These are phyloP conservation scores for Caenorhabditis auriculariae DNA, from an alignment of 2,888 invertebrate species.

Conservation along the genomic window DNA sequence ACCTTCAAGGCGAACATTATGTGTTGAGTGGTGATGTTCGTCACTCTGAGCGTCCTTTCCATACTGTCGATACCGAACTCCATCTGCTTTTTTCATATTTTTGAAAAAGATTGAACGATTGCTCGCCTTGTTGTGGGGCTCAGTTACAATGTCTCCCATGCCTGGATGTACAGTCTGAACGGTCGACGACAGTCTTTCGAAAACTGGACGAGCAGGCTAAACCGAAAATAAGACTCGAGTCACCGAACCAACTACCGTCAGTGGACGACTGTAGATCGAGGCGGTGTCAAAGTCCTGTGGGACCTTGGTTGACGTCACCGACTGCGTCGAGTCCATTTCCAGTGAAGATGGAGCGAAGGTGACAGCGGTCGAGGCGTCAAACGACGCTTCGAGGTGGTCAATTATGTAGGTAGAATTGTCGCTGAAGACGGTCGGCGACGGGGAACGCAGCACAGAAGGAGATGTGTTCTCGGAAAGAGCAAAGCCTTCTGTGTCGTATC, in stretches of 20 bases:
- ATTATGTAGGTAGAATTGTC: slow-evolving; percentile 9
- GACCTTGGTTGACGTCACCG: no score
- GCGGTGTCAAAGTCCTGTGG: slow-evolving; percentile 9
- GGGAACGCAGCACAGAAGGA: slow-evolving; percentile 10
- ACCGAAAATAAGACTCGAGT: no score
- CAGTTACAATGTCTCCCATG: no score
- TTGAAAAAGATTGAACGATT: not conserved
- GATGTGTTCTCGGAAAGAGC: slow-evolving; percentile 5
- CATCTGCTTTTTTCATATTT: not conserved
- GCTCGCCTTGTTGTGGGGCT: no score
- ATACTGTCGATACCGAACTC: no score
- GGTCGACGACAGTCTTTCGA: no score
- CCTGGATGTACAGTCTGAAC: no score
- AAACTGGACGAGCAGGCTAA: no score
- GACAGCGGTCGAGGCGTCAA: slow-evolving; percentile 14
- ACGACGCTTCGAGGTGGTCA: not conserved
- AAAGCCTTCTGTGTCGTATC: slow-evolving; percentile 16
- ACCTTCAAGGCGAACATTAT: slow-evolving; percentile 19
- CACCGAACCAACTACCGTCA: no score
- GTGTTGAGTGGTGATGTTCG: slow-evolving; percentile 14
- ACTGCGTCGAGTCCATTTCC: slow-evolving; percentile 22
- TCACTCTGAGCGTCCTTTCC: slow-evolving; percentile 4
- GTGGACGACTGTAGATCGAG: slow-evolving; percentile 3
- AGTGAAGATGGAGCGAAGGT: slow-evolving; percentile 12
- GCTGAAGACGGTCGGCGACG: slow-evolving; percentile 17